Evolutionary conservation across 2,113 vertebrate species (phyloP).

Genomic region (Arvicanthis niloticus): DNA sequence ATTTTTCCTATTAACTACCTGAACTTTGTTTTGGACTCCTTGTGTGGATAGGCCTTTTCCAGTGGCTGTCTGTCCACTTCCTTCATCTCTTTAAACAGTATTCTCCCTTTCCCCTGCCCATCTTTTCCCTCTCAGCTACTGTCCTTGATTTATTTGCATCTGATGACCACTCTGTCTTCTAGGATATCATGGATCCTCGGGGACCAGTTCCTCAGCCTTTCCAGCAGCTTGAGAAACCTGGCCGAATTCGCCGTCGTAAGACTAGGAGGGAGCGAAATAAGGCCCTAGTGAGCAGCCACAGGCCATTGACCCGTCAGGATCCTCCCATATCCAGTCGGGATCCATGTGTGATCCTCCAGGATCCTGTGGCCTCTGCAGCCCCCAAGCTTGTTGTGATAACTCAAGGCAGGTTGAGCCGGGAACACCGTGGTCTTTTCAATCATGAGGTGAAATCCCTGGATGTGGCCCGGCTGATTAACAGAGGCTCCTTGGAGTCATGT

Average conservation of each 20-base stretch:
- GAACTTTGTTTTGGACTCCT: background rate
- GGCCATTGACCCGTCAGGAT: background rate
- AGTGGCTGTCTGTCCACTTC: background rate
- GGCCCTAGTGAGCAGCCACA: conserved; percentile 57
- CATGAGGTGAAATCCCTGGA: conserved; percentile 91
- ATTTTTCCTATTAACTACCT: background rate
- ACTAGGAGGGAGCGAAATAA: conserved; percentile 74
- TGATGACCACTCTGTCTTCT: conserved; percentile 13
- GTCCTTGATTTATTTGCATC: background rate
- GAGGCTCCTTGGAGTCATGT: conserved; percentile 56
- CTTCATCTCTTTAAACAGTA: background rate
- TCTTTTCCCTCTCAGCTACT: background rate
- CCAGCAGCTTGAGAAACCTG: conserved; percentile 64
- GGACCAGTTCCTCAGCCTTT: conserved; percentile 33
- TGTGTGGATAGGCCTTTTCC: background rate
- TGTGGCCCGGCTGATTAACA: conserved; percentile 76
- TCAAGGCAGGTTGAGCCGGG: conserved; percentile 79
- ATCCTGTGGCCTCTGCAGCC: conserved; percentile 39
- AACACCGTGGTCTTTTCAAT: conserved; percentile 88
- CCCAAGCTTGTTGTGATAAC: conserved; percentile 75
- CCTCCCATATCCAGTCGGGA: background rate
- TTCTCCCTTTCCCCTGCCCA: background rate
- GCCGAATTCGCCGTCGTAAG: conserved; percentile 66
- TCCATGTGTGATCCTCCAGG: background rate
- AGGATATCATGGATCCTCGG: conserved; percentile 65